Percentiles rank a stretch among this genome's conserved stretches.
These are phyloP conservation scores for Bufo gargarizans DNA, from an alignment of 2,113 vertebrate species.

Conservation along the genomic window DNA sequence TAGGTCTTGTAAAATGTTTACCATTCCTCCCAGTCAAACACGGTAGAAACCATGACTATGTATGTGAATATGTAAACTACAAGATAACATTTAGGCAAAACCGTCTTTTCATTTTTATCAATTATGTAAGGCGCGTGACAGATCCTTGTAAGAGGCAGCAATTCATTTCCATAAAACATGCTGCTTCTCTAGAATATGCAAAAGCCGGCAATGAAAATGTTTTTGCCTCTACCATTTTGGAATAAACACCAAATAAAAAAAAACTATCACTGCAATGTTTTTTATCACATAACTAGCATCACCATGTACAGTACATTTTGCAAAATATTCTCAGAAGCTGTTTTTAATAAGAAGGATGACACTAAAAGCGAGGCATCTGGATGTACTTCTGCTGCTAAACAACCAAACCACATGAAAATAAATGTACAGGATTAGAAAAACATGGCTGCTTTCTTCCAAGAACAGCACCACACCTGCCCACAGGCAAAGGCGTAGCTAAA, in stretches of 20 bases:
- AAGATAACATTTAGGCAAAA: conserved; percentile 10
- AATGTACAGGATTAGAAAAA: too few species aligned
- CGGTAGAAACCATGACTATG: neutral
- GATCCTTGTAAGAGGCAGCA: neutral
- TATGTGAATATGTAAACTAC: neutral
- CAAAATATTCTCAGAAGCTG: neutral
- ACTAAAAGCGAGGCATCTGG: neutral
- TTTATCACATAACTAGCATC: neutral
- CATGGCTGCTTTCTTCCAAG: too few species aligned
- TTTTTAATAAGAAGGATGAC: neutral
- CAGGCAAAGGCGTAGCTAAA: too few species aligned
- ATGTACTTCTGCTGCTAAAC: neutral
- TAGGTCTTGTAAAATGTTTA: neutral
- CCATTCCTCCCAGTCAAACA: neutral
- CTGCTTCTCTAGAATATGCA: neutral
- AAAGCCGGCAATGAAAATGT: neutral
- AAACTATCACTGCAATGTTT: neutral
- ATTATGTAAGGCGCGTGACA: neutral
- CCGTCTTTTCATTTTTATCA: conserved; percentile 14
- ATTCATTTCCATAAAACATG: conserved; percentile 20
- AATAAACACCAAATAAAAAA: neutral
- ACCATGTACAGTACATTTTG: neutral
- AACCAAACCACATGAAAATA: neutral
- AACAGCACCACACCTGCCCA: too few species aligned
- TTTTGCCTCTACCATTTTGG: neutral